Percentiles rank a stretch among this genome's conserved stretches.
Conservation (phyloP, 2,113 vertebrate genomes). For the Spheniscus mendiculus region DNA sequence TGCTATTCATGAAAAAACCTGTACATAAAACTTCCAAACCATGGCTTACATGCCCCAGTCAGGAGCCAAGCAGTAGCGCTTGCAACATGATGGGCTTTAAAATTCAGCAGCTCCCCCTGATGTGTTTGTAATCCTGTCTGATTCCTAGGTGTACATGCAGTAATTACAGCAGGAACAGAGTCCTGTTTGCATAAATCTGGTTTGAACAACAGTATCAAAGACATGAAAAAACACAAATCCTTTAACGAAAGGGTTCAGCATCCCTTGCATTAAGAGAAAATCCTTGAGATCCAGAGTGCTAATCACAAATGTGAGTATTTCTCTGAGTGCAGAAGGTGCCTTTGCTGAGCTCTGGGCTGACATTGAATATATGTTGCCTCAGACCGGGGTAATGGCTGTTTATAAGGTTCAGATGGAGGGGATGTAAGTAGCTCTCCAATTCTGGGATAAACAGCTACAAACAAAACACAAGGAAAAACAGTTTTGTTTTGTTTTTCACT, state of each 20-base stretch:
- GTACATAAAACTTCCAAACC: neutral
- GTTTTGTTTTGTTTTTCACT: conserved; percentile 28
- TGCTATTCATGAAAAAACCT: neutral
- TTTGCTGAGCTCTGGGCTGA: neutral
- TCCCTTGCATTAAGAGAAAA: neutral
- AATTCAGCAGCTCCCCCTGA: neutral
- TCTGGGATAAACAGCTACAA: conserved; percentile 46
- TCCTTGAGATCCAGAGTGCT: neutral
- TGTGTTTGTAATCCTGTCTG: neutral
- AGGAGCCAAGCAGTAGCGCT: neutral
- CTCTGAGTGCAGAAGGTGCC: neutral
- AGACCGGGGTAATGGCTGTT: neutral
- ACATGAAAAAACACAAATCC: neutral
- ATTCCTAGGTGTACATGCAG: neutral
- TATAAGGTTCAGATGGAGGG: neutral
- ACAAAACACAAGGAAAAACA: neutral
- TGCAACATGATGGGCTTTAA: neutral
- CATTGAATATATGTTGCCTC: neutral
- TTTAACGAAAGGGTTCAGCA: neutral
- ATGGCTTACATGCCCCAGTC: neutral
- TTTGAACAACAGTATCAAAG: neutral
- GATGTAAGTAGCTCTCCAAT: neutral
- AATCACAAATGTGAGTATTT: neutral
- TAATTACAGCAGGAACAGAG: neutral
- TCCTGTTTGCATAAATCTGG: neutral